A percentile compares a stretch with the other conserved stretches of the same genome.
These are phyloP conservation scores for Phyllopteryx taeniolatus DNA, from an alignment of 2,113 vertebrate species.

Conservation along the genomic window DNA sequence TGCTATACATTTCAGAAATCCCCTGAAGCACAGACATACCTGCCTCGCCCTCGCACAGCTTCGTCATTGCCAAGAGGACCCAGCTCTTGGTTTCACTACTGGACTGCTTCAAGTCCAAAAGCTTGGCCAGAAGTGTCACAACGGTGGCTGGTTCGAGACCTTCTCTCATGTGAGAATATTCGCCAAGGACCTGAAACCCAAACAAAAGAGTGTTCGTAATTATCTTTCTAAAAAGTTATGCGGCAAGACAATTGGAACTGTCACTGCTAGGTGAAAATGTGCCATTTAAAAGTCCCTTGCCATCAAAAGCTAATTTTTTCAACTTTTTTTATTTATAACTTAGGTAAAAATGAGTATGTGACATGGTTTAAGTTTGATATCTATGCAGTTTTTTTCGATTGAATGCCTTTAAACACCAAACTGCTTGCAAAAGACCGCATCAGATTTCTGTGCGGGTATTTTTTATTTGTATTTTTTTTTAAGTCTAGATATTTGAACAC, in stretches of 20 bases:
- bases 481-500: too few species aligned
- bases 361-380: too few species aligned
- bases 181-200: constrained; percentile 82
- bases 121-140: constrained; percentile 72
- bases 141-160: constrained; percentile 74
- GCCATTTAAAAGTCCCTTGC: background rate
- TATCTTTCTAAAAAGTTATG: background rate
- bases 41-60: constrained; percentile 70
- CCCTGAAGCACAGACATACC: constrained; percentile 63
- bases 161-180: constrained; percentile 81
- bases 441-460: too few species aligned
- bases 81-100: constrained; percentile 87
- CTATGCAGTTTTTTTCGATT: too few species aligned
- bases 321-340: too few species aligned
- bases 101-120: constrained; percentile 75
- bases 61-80: constrained; percentile 85
- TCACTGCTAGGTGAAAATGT: background rate
- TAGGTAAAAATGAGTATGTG: too few species aligned
- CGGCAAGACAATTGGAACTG: background rate
- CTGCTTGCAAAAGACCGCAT: too few species aligned
- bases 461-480: too few species aligned
- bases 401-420: too few species aligned
- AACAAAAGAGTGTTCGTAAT: background rate
- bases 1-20: constrained; percentile 73
- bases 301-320: too few species aligned